Base-by-base conservation (phyloP, 1,140 invertebrate species). In the Daktulosphaira vitifoliae region DNA sequence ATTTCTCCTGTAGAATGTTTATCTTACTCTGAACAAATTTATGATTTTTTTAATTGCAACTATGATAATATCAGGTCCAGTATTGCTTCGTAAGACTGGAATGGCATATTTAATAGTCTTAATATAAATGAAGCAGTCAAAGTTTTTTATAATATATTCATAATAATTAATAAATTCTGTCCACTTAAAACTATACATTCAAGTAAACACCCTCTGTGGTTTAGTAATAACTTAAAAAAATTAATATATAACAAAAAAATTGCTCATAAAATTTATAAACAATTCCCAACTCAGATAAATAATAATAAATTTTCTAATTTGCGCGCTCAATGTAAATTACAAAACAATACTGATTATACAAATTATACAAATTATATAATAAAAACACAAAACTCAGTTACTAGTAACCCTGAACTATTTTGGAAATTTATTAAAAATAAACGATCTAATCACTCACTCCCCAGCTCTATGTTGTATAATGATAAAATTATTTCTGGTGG, bases 301-400 rank as follows among this genome's bases (percentile, higher is more conserved):
- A 15, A 49, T 2, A 50, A 50, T 26, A 50, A 13, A 23, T 26
- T 50, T 50, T 50, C 22, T 23, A 2, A 15, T 3, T 48, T 25
- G 16, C 13, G 22, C n/a, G 46, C 46, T 23, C 2, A 25, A n/a
- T n/a, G n/a, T n/a, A n/a, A n/a, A n/a, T n/a, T n/a, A n/a, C n/a
- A n/a, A n/a, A n/a, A n/a, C n/a, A 2, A 50, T 50, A 4, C 3
- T 25, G 26, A 50, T 0, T 50, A 2, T n/a, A n/a, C n/a, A n/a
- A n/a, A 26, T 50, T 50, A 50, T 25, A 50, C 15, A n/a, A 50
- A 26, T 50, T 26, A n/a, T 50, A 50, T 50, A n/a, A 9, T 50
- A 25, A 50, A 50, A 3, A 50, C 26, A 5, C 48, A 50, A 25
- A 2, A 0, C 26, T 26, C 48, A 15, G 3, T 50, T 5, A 26